Conservation (phyloP, 2,113 vertebrate species). For the Boulengeromyrus knoepffleri region DNA sequence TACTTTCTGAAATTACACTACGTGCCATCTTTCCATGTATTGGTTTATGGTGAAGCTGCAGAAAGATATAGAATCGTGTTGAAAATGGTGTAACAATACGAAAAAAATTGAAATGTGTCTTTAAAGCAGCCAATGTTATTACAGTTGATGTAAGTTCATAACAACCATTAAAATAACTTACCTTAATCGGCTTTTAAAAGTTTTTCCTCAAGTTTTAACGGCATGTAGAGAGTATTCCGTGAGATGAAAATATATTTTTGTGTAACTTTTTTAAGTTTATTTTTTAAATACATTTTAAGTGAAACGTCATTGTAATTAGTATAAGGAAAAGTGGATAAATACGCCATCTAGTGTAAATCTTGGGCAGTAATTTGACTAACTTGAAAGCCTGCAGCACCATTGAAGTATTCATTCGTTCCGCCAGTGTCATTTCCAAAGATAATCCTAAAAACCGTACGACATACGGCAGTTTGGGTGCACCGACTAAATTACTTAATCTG, state of each 20-base stretch:
- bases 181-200: not conserved
- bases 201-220: not conserved
- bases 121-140: not conserved
- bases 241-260: not conserved
- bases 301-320: not conserved
- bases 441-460: not conserved
- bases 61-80: not conserved
- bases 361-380: not conserved
- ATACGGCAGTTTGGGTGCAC: not conserved
- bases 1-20: slow-evolving; percentile 7
- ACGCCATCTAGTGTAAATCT: slow-evolving; percentile 51
- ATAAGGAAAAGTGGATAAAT: slow-evolving; percentile 46
- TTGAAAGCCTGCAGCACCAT: not conserved
- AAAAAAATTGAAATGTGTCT: not conserved
- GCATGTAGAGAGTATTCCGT: not conserved
- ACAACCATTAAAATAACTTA: not conserved
- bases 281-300: not conserved
- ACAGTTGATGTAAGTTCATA: not conserved
- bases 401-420: not conserved
- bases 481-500: not conserved
- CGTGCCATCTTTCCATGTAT: not conserved
- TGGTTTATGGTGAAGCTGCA: not conserved
- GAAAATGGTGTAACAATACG: not conserved
- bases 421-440: not conserved
- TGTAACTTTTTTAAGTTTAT: not conserved